Evolutionary conservation across 2,113 vertebrate species (phyloP), one percentile per base, ranked within the genome.

Genomic region (Tricholaema leucomelas): DNA sequence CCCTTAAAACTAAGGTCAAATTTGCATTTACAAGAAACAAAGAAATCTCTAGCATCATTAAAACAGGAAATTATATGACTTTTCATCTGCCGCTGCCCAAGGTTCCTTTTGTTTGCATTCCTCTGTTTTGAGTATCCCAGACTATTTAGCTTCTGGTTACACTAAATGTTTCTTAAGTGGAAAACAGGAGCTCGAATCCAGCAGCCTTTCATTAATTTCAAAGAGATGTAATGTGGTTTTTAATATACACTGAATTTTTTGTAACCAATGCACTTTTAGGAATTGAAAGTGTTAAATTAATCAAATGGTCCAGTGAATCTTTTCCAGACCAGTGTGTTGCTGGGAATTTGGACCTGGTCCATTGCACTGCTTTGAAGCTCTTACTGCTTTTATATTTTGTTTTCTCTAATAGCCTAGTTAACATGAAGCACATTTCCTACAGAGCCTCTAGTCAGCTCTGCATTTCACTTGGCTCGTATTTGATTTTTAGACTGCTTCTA

Each of bases 361-460:
- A 96, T 1, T 79, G 70, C 73, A 85, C 93, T 85, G 90, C 91
- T 97, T 96, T 97, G 96, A 97, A 96, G 93, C 88, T 86, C 78
- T 96, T 95, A 80, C 86, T 88, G 76, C 84, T 95, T 97, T 88
- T 95, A 52, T 96, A 97, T 95, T 96, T 96, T 93, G 85, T 91
- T 95, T 91, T 96, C 83, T 88, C 66, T 94, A 95, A 94, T 89
- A 96, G 92, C 83, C 67, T 92, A 80, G 88, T 97, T 93, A 97
- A 97, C 69, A 95, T 84, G 95, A 97, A 97, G 90, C 94, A 95
- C 85, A 91, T 95, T 97, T 97, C 88, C 87, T 93, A 94, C 78
- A 89, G 81, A 91, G 66, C 46, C 63, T 92, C 85, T 88, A 72
- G 90, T 92, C 81, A 92, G 56, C 85, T 87, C 70, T 91, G 75